A percentile compares a stretch with the other conserved stretches of the same genome.
These are phyloP conservation scores for Fregetta grallaria DNA, from an alignment of 2,113 vertebrate species.

Conservation along the genomic window DNA sequence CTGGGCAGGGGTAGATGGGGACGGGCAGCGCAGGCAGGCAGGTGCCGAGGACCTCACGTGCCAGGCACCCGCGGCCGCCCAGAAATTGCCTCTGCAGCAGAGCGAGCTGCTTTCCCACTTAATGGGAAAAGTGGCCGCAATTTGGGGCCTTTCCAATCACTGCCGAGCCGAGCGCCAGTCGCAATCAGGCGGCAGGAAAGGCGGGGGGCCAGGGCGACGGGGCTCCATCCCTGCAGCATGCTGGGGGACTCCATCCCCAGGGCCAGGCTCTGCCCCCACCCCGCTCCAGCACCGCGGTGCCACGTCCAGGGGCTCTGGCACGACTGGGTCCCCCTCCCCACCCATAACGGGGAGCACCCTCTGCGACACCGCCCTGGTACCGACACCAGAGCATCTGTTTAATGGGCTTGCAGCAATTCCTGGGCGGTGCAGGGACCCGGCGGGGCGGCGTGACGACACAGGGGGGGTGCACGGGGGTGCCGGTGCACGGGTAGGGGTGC, in stretches of 20 bases:
- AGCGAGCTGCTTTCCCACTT: background rate
- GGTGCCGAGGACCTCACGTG: background rate
- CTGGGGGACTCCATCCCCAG: rapidly evolving
- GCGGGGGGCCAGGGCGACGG: background rate
- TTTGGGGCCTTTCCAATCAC: constrained; percentile 41
- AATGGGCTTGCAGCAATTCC: background rate
- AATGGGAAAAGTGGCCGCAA: constrained; percentile 57
- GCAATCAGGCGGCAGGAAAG: background rate
- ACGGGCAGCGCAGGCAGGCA: background rate
- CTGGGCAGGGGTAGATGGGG: background rate
- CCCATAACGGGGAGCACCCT: rapidly evolving
- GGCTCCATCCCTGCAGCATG: background rate
- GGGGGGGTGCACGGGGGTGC: rapidly evolving
- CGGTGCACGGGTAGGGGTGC: background rate
- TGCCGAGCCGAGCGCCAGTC: background rate
- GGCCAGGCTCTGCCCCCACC: background rate
- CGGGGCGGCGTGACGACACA: no score
- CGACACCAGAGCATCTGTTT: background rate
- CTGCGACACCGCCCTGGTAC: rapidly evolving
- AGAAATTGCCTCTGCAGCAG: constrained; percentile 58
- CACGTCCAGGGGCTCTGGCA: rapidly evolving
- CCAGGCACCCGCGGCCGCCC: background rate
- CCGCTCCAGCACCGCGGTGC: rapidly evolving
- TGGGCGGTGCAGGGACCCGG: rapidly evolving
- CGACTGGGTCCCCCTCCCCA: rapidly evolving